Percentiles rank a stretch among this genome's conserved stretches.
These are phyloP conservation scores for Murina feae DNA, from an alignment of 2,113 vertebrate species.

Conservation along the genomic window DNA sequence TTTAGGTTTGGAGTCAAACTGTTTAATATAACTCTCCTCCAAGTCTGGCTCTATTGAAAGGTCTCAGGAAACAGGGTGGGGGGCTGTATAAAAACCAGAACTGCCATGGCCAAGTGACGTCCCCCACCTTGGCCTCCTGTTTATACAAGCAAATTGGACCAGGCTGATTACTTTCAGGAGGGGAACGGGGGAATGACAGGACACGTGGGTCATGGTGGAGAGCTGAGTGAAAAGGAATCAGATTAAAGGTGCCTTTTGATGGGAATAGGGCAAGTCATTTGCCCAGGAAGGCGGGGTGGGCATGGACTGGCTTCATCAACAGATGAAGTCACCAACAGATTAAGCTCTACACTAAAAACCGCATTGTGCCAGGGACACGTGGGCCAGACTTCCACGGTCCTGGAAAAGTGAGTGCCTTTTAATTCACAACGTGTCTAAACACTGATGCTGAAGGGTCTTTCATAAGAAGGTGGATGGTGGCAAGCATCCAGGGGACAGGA, in stretches of 20 bases:
- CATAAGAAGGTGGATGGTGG: neutral
- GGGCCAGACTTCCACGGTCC: neutral
- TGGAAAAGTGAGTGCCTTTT: neutral
- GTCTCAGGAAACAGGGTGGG: constrained; percentile 61
- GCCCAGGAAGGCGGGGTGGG: neutral
- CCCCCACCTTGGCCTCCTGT: constrained; percentile 60
- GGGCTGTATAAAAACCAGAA: constrained; percentile 63
- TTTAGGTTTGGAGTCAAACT: constrained; percentile 77
- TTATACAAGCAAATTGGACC: constrained; percentile 74
- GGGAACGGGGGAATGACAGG: neutral
- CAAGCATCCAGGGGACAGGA: neutral
- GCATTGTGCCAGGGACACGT: neutral
- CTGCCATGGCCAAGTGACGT: constrained; percentile 3
- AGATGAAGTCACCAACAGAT: constrained; percentile 27
- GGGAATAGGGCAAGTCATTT: neutral
- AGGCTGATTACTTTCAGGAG: constrained; percentile 57
- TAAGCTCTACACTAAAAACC: neutral
- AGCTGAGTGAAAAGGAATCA: constrained; percentile 30
- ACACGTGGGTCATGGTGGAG: neutral
- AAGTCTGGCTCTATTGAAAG: constrained; percentile 65
- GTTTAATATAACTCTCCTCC: constrained; percentile 74
- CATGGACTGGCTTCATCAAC: constrained; percentile 11
- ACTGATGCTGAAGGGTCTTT: neutral
- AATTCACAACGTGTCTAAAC: neutral
- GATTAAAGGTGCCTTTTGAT: constrained; percentile 47